Percentiles rank a stretch among this genome's conserved stretches.
Conservation (phyloP, 2,888 invertebrate species). For the Limnephilus auricula region DNA sequence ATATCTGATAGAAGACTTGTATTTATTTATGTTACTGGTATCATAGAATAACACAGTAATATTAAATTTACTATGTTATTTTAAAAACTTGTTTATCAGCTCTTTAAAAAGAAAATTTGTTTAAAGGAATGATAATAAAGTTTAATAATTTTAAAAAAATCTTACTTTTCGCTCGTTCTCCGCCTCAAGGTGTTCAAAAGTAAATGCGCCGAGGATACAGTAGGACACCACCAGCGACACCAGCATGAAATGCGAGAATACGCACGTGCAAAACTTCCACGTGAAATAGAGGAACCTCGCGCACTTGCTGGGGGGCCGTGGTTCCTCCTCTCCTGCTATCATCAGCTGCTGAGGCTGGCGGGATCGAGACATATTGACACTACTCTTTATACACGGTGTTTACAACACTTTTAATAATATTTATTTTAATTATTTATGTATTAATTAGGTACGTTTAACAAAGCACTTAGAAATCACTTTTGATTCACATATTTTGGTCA, state of each 20-base stretch:
- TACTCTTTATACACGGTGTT: not conserved
- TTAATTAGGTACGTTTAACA: not conserved
- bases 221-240: constrained; percentile 93
- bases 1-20: too few species aligned
- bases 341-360: constrained; percentile 57
- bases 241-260: constrained; percentile 92
- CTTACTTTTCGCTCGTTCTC: constrained; percentile 84
- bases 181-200: constrained; percentile 88
- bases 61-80: too few species aligned
- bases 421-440: not conserved
- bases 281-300: constrained; percentile 82
- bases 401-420: not conserved
- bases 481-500: not conserved
- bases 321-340: constrained; percentile 68
- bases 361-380: constrained; percentile 61
- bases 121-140: too few species aligned
- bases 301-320: constrained; percentile 72
- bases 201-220: constrained; percentile 91
- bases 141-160: not conserved
- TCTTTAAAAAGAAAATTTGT: too few species aligned
- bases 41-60: too few species aligned
- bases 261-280: constrained; percentile 89
- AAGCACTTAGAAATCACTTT: not conserved
- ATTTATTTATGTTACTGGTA: too few species aligned
- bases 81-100: too few species aligned